phyloP scores from a whole-genome alignment of 2,888 invertebrate genomes.

The Fabriciana adippe region DNA sequence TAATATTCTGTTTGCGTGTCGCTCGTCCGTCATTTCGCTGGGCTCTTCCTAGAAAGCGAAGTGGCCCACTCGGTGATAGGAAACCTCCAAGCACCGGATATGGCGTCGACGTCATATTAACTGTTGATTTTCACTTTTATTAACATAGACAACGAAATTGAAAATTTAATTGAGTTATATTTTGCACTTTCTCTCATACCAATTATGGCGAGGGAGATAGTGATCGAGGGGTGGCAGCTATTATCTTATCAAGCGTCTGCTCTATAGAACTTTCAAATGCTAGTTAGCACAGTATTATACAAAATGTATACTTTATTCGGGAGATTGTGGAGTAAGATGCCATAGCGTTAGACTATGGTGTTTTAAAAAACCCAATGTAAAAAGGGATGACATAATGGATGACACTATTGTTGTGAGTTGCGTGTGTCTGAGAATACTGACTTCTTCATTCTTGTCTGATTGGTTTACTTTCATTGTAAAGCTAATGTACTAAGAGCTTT shows the following conservation, averaged over 20 bases:
- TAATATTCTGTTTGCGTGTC: conserved; percentile 61
- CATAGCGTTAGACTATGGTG: background rate
- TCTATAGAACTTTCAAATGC: conserved; percentile 16
- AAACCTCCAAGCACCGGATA: conserved; percentile 57
- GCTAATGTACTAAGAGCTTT: conserved; percentile 11
- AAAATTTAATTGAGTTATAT: conserved; percentile 34
- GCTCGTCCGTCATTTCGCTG: conserved; percentile 63
- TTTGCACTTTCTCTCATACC: conserved; percentile 30
- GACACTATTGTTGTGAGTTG: conserved; percentile 16
- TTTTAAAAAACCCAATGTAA: conserved; percentile 12
- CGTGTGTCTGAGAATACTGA: conserved; percentile 5
- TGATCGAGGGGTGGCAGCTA: conserved; percentile 45
- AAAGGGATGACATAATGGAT: conserved; percentile 20
- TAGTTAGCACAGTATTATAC: conserved; percentile 4
- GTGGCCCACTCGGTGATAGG: conserved; percentile 65
- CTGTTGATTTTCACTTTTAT: conserved; percentile 75
- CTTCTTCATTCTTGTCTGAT: conserved; percentile 14
- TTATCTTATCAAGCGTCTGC: conserved; percentile 59
- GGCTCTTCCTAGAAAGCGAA: conserved; percentile 74
- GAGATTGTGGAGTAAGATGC: background rate
- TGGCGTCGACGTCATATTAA: conserved; percentile 57
- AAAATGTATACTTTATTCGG: conserved; percentile 1
- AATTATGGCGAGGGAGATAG: conserved; percentile 22
- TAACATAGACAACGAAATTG: conserved; percentile 42
- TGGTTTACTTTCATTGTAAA: conserved; percentile 18